Conservation (phyloP, 2,888 invertebrate genomes). For the Hyppa rectilinea region DNA sequence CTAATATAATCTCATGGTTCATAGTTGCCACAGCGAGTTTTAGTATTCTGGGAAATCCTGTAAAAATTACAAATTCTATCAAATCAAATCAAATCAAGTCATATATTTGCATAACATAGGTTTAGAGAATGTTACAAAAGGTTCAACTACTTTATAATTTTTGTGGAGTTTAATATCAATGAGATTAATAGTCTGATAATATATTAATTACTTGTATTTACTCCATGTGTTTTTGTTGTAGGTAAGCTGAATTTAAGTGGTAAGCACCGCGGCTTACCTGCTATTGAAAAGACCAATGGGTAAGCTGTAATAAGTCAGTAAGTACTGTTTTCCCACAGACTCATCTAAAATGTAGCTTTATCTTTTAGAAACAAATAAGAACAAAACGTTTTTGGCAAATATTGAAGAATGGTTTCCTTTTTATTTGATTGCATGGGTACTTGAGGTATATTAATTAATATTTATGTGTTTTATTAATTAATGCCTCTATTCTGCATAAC, state of each 20-base stretch:
- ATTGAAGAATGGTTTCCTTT: too few species aligned
- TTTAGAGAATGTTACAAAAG: too few species aligned
- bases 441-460: too few species aligned
- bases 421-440: too few species aligned
- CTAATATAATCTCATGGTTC: background rate
- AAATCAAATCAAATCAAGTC: too few species aligned
- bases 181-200: background rate
- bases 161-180: background rate
- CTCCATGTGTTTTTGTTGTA: background rate
- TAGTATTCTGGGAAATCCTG: background rate
- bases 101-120: too few species aligned
- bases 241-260: background rate
- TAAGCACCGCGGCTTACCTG: background rate
- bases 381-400: too few species aligned
- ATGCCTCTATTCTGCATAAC: slow-evolving; percentile 36
- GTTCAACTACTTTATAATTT: too few species aligned
- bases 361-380: background rate
- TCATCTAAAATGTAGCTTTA: background rate
- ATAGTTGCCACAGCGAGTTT: background rate
- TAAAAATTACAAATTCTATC: background rate
- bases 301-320: background rate
- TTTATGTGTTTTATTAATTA: too few species aligned
- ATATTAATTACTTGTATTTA: background rate
- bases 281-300: background rate
- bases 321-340: background rate